phyloP scores from a whole-genome alignment of 2,113 vertebrate genomes.

The Alexandromys fortis region DNA sequence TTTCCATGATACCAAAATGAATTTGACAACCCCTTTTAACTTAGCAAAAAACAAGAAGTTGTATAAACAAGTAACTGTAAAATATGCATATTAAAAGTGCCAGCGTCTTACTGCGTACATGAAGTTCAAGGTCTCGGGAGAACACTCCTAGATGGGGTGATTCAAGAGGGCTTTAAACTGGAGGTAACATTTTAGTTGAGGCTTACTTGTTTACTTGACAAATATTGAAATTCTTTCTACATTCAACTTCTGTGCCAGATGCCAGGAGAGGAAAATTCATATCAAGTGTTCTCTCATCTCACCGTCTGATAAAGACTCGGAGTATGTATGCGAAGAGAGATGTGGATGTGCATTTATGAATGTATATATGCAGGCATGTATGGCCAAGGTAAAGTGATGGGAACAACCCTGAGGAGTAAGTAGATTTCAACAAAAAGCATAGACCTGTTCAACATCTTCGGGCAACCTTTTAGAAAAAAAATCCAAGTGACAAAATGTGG shows the following conservation, averaged over 20 bases:
- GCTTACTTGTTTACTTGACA: not conserved
- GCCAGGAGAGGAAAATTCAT: not conserved
- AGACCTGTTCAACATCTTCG: not conserved
- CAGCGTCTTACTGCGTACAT: not conserved
- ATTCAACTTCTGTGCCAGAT: not conserved
- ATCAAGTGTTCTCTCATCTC: constrained; percentile 18
- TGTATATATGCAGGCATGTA: no score
- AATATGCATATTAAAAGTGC: not conserved
- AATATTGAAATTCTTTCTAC: not conserved
- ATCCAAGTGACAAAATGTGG: not conserved
- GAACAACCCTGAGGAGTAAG: not conserved
- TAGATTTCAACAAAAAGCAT: not conserved
- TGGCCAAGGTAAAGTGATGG: not conserved
- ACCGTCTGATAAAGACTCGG: not conserved
- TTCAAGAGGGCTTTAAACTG: not conserved
- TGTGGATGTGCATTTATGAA: no score
- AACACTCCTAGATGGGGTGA: not conserved
- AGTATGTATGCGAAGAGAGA: not conserved
- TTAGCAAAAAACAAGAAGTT: not conserved
- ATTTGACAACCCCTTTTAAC: not conserved
- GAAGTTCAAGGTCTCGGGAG: not conserved
- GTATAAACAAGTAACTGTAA: not conserved
- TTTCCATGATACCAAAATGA: not conserved
- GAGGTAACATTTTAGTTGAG: not conserved
- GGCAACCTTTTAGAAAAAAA: not conserved